Base-by-base conservation (phyloP, 2,888 invertebrate species). In the Oscheius sp. region DNA sequence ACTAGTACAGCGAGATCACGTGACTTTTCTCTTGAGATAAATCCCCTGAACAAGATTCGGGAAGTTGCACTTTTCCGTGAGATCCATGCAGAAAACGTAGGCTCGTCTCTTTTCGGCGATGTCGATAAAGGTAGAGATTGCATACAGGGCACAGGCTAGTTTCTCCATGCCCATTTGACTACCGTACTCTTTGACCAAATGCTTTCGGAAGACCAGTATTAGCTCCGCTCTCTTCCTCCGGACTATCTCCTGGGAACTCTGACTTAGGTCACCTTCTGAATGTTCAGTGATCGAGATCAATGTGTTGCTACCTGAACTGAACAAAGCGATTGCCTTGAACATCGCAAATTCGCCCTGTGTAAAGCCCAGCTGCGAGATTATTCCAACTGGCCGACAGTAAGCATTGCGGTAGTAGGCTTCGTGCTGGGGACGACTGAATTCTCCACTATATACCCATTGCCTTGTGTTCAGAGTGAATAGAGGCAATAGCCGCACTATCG, bases 321-420 rank as follows among this genome's bases (percentile, higher is more conserved):
- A 84, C 0, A 84, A 59, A 7, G 75, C 76, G 33, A 84, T 76
- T 1, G 84, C 76, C 59, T 82, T 84, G 72, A 84, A 76, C 13
- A 84, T 75, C 1, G 77, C 76, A 35, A 78, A 82, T 32, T 80
- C 79, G 13, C 70, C 70, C 60, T 75, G 74, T 33, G 73, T 79
- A 21, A 84, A 70, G 2, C 70, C 70, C 33, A 77, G 62, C 29
- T 74, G 76, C 37, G 76, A 21, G 7, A 81, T 73, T 48, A 79
- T 75, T n/a, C 66, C 66, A 1, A 83, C 77, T 5, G 83, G 83
- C 5, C 63, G 73, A 62, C 74, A 78, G 72, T 81, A 83, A 60
- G 78, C 63, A 11, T 80, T 78, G 2, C 76, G 74, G 59, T 77
- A 81, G 50, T 79, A 81, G 29, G 70, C 71, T 4, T 77, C 62